Conservation (phyloP, 1,140 invertebrate genomes). For the Agrypnia vestita region DNA sequence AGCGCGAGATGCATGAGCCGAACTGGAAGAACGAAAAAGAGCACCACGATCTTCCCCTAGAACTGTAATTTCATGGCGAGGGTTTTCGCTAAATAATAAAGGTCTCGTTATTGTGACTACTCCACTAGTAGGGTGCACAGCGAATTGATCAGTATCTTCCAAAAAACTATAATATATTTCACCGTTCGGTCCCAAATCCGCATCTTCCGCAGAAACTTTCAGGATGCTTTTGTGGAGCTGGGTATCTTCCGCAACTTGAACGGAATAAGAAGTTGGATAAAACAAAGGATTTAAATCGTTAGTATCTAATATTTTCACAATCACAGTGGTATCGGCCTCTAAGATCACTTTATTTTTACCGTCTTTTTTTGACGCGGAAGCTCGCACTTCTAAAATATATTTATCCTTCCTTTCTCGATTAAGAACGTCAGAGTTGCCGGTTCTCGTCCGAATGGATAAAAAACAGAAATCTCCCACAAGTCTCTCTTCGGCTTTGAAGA, state of each 20-base stretch:
- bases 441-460: constrained; percentile 88
- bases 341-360: constrained; percentile 74
- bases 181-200: constrained; percentile 94
- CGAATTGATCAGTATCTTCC: constrained; percentile 88
- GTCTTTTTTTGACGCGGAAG: constrained; percentile 77
- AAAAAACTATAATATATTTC: constrained; percentile 97
- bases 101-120: constrained; percentile 88
- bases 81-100: constrained; percentile 80
- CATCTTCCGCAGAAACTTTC: constrained; percentile 90
- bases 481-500: constrained; percentile 93
- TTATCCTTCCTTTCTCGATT: constrained; percentile 92
- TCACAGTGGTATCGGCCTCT: constrained; percentile 83
- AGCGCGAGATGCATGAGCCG: constrained; percentile 79
- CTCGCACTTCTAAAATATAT: constrained; percentile 88
- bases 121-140: constrained; percentile 93
- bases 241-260: constrained; percentile 91
- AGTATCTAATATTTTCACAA: constrained; percentile 88
- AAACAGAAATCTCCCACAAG: constrained; percentile 95
- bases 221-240: constrained; percentile 86
- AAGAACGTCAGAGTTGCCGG: constrained; percentile 86
- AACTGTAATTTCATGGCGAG: constrained; percentile 84
- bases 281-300: constrained; percentile 96
- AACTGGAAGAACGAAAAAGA: constrained; percentile 75
- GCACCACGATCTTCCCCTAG: constrained; percentile 88
- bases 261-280: constrained; percentile 89